Conservation (phyloP, 2,888 invertebrate genomes). For the Oxycera nigricornis region DNA sequence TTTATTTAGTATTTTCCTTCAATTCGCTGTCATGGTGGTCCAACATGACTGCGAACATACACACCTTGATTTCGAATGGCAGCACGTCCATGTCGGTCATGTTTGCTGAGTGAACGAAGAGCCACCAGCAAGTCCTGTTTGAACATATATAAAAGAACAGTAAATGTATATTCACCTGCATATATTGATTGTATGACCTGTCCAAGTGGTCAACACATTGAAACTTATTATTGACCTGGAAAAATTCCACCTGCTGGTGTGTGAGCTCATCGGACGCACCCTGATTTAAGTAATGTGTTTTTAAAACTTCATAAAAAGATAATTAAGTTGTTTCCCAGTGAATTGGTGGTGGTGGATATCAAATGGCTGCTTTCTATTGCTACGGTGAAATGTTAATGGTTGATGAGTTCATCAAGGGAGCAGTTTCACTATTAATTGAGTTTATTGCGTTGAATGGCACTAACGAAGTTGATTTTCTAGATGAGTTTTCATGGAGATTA, state of each 20-base stretch:
- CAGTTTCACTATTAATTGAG: no score
- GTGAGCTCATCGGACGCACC: neutral
- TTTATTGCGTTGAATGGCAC: neutral
- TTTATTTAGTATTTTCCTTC: neutral
- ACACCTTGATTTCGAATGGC: neutral
- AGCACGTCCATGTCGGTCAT: neutral
- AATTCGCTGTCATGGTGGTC: neutral
- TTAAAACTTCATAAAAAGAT: no score
- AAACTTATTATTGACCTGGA: neutral
- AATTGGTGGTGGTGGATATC: no score
- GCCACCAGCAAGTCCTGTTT: no score
- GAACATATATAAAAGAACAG: no score
- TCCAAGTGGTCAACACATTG: neutral
- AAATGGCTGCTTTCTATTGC: no score
- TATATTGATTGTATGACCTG: neutral
- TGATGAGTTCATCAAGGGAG: no score
- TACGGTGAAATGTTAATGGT: no score
- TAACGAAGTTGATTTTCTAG: neutral
- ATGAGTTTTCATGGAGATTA: neutral
- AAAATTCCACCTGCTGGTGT: neutral
- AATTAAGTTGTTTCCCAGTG: no score
- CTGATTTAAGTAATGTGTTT: neutral
- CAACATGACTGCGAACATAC: neutral
- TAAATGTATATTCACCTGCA: neutral
- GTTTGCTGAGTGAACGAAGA: no score